Percentiles rank a stretch among this genome's conserved stretches.
These are phyloP conservation scores for Ochropleura plecta DNA, from an alignment of 2,888 invertebrate species.

Conservation along the genomic window DNA sequence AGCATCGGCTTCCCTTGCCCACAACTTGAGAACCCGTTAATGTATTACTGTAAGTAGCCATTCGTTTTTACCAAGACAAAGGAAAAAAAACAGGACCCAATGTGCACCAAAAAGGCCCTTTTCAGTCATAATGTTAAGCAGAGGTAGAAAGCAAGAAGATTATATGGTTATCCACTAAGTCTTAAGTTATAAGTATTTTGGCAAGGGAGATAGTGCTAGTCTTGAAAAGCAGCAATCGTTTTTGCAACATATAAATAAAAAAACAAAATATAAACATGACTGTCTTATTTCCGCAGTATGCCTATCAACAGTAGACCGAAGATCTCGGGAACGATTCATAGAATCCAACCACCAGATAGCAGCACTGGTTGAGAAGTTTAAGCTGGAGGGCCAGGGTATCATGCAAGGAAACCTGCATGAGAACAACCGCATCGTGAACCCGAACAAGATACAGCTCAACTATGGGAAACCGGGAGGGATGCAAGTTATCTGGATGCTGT, in stretches of 20 bases:
- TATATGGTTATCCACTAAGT: no score
- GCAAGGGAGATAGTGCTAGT: no score
- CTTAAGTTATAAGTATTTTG: no score
- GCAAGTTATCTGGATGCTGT: conserved; percentile 93
- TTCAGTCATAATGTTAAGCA: no score
- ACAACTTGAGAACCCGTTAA: conserved; percentile 98
- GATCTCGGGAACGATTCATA: conserved; percentile 96
- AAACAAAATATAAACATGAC: no score
- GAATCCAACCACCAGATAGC: conserved; percentile 98
- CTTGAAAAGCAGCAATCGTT: no score
- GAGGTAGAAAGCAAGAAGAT: no score
- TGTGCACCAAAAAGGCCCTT: no score
- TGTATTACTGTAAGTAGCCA: conserved; percentile 96
- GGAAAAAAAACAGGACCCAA: no score
- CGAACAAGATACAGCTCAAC: conserved; percentile 93
- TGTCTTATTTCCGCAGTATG: conserved; percentile 82
- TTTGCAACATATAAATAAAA: no score
- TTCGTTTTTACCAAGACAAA: not conserved
- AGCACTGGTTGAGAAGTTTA: conserved; percentile 97
- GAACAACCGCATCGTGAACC: conserved; percentile 91
- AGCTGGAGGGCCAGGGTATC: conserved; percentile 95
- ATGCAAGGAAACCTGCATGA: conserved; percentile 91
- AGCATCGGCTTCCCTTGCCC: conserved; percentile 99
- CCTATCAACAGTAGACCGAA: conserved; percentile 91
- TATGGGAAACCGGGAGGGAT: conserved; percentile 93